Base-by-base conservation (phyloP, 2,113 vertebrate genomes). In the Perognathus longimembris region DNA sequence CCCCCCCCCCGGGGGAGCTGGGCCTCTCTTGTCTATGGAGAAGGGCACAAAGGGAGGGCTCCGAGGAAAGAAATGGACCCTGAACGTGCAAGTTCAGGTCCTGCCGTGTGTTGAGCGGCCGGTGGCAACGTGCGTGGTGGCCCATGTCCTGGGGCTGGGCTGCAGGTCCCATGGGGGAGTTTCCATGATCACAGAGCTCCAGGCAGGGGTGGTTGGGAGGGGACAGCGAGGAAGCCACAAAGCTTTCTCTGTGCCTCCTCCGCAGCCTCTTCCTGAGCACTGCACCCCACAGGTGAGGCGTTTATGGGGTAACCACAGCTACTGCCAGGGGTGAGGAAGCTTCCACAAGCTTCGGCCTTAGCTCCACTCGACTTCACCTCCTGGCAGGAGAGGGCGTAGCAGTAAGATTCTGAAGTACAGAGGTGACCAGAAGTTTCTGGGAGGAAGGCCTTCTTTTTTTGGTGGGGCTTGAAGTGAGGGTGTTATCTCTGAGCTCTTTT, bases 181-280 rank as follows among this genome's bases (percentile, higher is more conserved):
- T 97, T 97, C 95, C 96, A 89, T 93, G 89, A 96, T 34, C 82
- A 79, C n/a, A 88, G 75, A 34, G 77, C 63, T 57, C 63, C 59
- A 40, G 91, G 82, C 74, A 34, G 50, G 50, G 30, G 82, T 66
- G 83, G 80, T 76, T 36, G 74, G 34, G 34, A 14, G 75, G 70
- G n/a, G 38, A 73, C 26, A 32, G 36, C 34, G 61, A 42, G 30
- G 86, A 93, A 70, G 57, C 50, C 89, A 97, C 94, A 96, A 95
- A 95, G 91, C 67, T 32, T 4, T 88, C 71, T 95, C 91, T 97
- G 77, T 97, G 79, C 83, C 74, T 42, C 57, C 69, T 78, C 50
- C n/a, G 67, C 63, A 66, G 79, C 50, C 92, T 93, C 40, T 84
- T 70, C 40, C 73, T 75, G 69, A 91, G 63, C 24, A 28, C 36